phyloP scores from a whole-genome alignment of 2,113 vertebrate genomes.

The Zapornia atra region DNA sequence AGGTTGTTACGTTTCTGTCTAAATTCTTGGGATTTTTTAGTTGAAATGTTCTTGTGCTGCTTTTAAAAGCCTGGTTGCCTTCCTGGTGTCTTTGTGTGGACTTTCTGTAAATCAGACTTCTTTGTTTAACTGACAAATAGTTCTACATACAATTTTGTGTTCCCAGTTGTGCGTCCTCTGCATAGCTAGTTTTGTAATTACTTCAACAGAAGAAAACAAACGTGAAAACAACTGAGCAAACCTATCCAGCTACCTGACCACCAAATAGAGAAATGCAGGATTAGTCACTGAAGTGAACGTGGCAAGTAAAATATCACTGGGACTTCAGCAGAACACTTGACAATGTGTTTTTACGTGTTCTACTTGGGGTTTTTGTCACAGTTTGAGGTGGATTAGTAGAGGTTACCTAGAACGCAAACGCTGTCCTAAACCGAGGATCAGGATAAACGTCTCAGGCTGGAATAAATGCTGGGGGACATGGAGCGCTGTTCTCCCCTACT shows the following conservation, averaged over 20 bases:
- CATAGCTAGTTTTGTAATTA: background rate
- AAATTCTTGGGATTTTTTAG: background rate
- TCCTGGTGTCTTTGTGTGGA: background rate
- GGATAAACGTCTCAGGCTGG: background rate
- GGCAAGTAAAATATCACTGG: background rate
- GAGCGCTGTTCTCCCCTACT: background rate
- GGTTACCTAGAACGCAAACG: background rate
- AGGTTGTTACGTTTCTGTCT: background rate
- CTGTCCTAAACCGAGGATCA: background rate
- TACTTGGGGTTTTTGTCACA: too few relatives aligned
- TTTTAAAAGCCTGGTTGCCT: background rate
- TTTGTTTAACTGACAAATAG: conserved; percentile 1
- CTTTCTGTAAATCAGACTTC: background rate
- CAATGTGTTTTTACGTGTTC: too few relatives aligned
- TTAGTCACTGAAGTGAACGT: background rate
- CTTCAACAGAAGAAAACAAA: background rate
- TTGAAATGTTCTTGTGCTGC: background rate
- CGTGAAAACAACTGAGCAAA: background rate
- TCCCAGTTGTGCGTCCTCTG: background rate
- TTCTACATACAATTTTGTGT: background rate
- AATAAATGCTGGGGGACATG: background rate
- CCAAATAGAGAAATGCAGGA: background rate
- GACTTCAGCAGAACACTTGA: background rate
- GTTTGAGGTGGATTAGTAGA: background rate
- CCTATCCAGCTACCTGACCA: background rate